A percentile compares a stretch with the other conserved stretches of the same genome.
phyloP scores from a whole-genome alignment of 1,140 invertebrate genomes.

The Dinothrombium tinctorium region DNA sequence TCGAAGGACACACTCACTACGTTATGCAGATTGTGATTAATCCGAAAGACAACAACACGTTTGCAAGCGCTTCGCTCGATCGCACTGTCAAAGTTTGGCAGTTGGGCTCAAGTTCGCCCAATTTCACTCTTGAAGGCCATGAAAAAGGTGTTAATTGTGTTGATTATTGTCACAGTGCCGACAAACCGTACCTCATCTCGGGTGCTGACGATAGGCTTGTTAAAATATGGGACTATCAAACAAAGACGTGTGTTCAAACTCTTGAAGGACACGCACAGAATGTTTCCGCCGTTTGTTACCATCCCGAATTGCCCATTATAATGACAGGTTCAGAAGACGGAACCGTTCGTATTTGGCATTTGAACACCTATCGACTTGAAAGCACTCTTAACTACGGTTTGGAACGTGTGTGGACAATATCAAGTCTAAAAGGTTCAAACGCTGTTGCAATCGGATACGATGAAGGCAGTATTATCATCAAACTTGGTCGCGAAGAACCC shows the following conservation, averaged over 20 bases:
- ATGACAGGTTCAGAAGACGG: conserved; percentile 94
- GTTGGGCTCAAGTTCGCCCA: conserved; percentile 79
- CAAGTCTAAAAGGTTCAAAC: conserved; percentile 82
- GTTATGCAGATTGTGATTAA: conserved; percentile 99
- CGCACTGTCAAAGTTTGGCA: conserved; percentile 96
- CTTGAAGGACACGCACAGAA: conserved; percentile 92
- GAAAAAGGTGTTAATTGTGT: conserved; percentile 98
- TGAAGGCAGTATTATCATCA: conserved; percentile 92
- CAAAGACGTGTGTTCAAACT: conserved; percentile 97
- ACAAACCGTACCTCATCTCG: conserved; percentile 97
- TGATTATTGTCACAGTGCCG: conserved; percentile 98
- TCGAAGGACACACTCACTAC: conserved; percentile 95
- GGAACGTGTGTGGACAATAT: conserved; percentile 91
- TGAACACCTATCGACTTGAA: conserved; percentile 86
- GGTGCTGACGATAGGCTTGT: conserved; percentile 89
- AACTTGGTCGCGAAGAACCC: conserved; percentile 89
- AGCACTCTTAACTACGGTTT: conserved; percentile 93
- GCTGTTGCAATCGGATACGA: conserved; percentile 94
- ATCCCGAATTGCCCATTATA: conserved; percentile 90
- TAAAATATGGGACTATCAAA: conserved; percentile 98
- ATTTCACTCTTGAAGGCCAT: conserved; percentile 95
- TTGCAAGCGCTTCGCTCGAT: conserved; percentile 92
- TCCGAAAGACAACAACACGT: conserved; percentile 99
- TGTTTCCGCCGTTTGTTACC: conserved; percentile 66
- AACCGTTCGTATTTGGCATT: conserved; percentile 88